Evolutionary conservation across 2,113 vertebrate genomes (phyloP).

Genomic region (Phrynosoma platyrhinos): DNA sequence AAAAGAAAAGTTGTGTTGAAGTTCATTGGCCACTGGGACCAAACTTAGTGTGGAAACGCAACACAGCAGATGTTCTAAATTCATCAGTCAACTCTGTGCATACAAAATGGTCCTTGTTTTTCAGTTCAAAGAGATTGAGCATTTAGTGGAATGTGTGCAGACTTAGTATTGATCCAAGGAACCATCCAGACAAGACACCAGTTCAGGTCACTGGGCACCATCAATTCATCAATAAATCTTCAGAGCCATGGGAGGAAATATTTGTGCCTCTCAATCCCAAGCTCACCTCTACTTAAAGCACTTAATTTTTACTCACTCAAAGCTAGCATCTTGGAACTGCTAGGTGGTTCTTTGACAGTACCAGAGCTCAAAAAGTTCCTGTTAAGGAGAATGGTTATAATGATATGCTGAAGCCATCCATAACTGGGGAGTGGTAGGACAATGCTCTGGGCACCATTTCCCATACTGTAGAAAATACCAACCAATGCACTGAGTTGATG

Average conservation of each 20-base stretch:
- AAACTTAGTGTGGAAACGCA: constrained; percentile 5
- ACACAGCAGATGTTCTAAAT: constrained; percentile 48
- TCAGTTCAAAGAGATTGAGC: not conserved
- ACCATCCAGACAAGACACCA: not conserved
- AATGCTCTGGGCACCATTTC: no score
- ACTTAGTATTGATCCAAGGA: constrained; percentile 16
- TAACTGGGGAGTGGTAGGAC: no score
- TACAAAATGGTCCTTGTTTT: not conserved
- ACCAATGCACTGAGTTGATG: no score
- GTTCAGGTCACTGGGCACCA: constrained; percentile 5
- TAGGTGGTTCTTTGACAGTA: not conserved
- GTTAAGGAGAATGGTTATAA: no score
- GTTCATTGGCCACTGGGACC: not conserved
- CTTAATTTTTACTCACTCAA: not conserved
- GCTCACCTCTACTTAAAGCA: not conserved
- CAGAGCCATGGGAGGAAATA: not conserved
- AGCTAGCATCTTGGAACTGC: not conserved
- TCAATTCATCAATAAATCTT: constrained; percentile 2
- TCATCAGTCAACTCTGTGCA: constrained; percentile 10
- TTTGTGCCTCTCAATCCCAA: not conserved
- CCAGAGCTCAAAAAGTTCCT: not conserved
- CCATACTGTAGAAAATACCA: no score
- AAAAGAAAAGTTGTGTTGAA: not conserved
- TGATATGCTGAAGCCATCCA: no score
- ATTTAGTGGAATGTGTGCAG: constrained; percentile 33